Base-by-base conservation (phyloP, 2,888 invertebrate genomes). In the Criorhina ranunculi region DNA sequence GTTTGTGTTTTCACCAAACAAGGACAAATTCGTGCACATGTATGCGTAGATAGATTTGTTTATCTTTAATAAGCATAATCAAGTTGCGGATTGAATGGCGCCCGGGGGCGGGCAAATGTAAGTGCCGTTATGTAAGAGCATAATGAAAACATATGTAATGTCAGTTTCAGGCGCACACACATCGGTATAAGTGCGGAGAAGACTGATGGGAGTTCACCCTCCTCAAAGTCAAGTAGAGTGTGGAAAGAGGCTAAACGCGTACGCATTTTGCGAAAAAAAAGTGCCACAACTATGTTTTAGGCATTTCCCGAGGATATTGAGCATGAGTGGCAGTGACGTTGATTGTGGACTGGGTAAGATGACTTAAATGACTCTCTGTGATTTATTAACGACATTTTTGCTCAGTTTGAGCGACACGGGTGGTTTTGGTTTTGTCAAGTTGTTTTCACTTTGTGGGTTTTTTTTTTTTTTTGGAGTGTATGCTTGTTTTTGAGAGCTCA, bases 341-440 rank as follows among this genome's bases (percentile, higher is more conserved):
- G 31, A 7, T 24, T 42, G 55, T 17, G 66, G 60, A 24, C 24
- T 40, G 29, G 12, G 40, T 19, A 72, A 29, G 53, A 62, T 62
- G 33, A 73, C 51, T 62, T 60, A 51, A 72, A 72, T 60, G 72
- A 40, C 60, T 72, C 60, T 72, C 24, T 73, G 12, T 62, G 62
- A 53, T 73, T 73, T 73, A 73, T 62, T 73, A 73, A 53, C 24
- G 33, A 62, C 62, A 53, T 62, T 62, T 73, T n/a, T 42, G 73
- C 62, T 62, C 62, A 53, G 62, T 2, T 62, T 53, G 53, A 19
- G 15, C n/a, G 19, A 73, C 31, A 53, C 33, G 53, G 53, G 53
- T 33, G 53, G 53, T 53, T 53, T 19, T n/a, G 33, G 24, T 24
- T 24, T 24, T 24, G 24, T 24, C 24, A 24, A 53, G 53, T 31